A percentile compares a stretch with the other conserved stretches of the same genome.
Conservation (phyloP, 2,888 invertebrate genomes). For the Troilus luridus region DNA sequence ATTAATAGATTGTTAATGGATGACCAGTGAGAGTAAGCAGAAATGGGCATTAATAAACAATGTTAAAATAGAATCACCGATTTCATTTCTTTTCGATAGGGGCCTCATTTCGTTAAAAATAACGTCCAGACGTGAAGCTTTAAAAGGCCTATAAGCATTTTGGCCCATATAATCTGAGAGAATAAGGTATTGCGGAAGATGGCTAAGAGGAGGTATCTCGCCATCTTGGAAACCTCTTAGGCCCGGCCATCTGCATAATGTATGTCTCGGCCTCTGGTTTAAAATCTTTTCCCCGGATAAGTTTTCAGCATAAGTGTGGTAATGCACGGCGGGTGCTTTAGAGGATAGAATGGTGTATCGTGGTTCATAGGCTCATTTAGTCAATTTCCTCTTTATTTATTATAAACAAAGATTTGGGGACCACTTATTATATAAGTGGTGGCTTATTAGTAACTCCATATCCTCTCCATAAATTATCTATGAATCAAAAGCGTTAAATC, state of each 20-base stretch:
- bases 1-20: too few species aligned
- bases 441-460: too few species aligned
- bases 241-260: neutral
- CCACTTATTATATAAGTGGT: too few species aligned
- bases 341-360: neutral
- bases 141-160: constrained; percentile 22
- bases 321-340: neutral
- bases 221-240: neutral
- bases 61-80: too few species aligned
- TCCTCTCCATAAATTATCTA: too few species aligned
- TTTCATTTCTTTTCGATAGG: neutral
- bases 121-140: neutral
- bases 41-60: too few species aligned
- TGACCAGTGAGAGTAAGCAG: too few species aligned
- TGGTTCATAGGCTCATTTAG: neutral
- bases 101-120: neutral
- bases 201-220: neutral
- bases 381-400: too few species aligned
- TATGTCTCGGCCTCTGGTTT: constrained; percentile 1
- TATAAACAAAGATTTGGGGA: too few species aligned
- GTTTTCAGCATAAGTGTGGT: neutral
- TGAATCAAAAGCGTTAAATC: too few species aligned
- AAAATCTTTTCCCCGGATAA: neutral
- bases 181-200: constrained; percentile 34
- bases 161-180: neutral